Evolutionary conservation across 2,797 vertebrate species (phyloP), one percentile per base, ranked within the genome.

Genomic region (Myiothlypis chrysogaster): DNA sequence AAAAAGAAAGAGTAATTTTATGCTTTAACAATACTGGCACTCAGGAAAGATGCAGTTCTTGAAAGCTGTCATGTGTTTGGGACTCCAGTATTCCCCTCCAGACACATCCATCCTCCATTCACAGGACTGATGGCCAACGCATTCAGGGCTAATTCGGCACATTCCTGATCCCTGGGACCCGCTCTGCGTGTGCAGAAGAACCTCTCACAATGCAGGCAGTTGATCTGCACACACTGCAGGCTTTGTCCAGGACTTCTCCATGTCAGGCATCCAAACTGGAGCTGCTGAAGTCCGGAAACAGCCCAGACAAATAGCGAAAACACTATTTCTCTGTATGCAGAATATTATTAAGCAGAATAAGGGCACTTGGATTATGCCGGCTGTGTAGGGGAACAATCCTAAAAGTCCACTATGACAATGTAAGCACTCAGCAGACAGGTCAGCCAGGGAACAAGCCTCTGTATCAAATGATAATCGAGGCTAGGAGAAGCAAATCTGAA

Each of bases 81-180:
- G 88, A 57, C 65, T 95, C 63, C 77, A 96, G 66, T 59, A 69
- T 52, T 94, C 83, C 83, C 93, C 81, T 71, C 90, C 93, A 95
- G 92, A 94, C 92, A 89, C 88, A 95, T 95, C 77, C 55, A 90
- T 96, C 90, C 93, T 88, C 93, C 90, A 82, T 96, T 96, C 94
- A 96, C n/a, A 37, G 83, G 34, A 89, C 68, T 23, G 73, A 91
- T 84, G 88, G 93, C 93, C 94, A 93, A 76, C 0, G 5, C 44
- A 72, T 88, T 94, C 90, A 84, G 18, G 13, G 80, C 83, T 89
- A 87, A 87, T 91, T 87, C 59, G 19, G 71, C 1, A 2, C 95
- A 96, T 96, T 96, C 95, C 93, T 95, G 93, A 90, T 96, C 93
- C 21, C 91, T 7, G 73, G 85, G 92, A 94, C 93, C 77, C 35